These are phyloP conservation scores for Drosophila lini DNA, from an alignment of 1,140 invertebrate genomes.

Conservation along the genomic window DNA sequence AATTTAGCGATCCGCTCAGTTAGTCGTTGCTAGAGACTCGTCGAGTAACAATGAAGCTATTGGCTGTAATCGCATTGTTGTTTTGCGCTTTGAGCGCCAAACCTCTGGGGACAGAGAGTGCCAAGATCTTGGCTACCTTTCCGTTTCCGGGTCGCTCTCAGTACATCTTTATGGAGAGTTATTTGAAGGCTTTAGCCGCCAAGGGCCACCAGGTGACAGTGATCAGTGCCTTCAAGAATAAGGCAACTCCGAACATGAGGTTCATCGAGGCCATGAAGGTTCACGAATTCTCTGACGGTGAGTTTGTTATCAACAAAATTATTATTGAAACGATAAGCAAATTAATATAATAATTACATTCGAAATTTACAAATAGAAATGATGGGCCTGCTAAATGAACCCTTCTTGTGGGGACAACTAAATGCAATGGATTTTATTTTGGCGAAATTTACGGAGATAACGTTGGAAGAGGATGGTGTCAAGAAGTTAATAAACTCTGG, in stretches of 20 bases:
- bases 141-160: conserved; percentile 86
- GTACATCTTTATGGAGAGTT: conserved; percentile 85
- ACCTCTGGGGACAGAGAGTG: conserved; percentile 30
- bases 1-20: background rate
- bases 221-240: conserved; percentile 78
- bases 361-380: conserved; percentile 23
- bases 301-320: background rate
- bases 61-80: conserved; percentile 6
- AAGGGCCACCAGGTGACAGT: conserved; percentile 86
- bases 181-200: conserved; percentile 85
- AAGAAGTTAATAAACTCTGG: conserved; percentile 56
- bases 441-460: background rate
- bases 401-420: conserved; percentile 69
- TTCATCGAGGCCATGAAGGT: conserved; percentile 69
- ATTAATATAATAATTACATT: background rate
- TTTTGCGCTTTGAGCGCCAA: conserved; percentile 29
- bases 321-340: background rate
- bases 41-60: conserved; percentile 35
- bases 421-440: conserved; percentile 67
- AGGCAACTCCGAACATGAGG: conserved; percentile 71
- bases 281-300: conserved; percentile 35
- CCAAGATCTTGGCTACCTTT: conserved; percentile 83
- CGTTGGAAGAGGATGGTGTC: conserved; percentile 42
- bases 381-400: background rate
- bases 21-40: conserved; percentile 20